Evolutionary conservation across 2,113 vertebrate genomes (phyloP).

Genomic region (Amblyornis subalaris): DNA sequence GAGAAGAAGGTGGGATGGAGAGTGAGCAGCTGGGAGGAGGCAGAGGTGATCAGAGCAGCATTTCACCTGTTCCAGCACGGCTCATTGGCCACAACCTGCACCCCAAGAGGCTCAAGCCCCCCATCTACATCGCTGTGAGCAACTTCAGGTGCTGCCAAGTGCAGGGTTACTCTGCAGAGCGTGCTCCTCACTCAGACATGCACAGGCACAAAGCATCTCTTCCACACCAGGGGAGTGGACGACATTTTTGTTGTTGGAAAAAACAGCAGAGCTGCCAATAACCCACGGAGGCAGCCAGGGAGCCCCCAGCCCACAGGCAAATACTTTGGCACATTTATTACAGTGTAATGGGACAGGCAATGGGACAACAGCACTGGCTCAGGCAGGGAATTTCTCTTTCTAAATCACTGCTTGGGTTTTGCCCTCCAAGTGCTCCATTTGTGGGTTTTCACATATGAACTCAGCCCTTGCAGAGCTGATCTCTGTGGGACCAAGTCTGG

Average conservation of each 20-base stretch:
- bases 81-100: rapidly evolving
- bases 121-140: not conserved
- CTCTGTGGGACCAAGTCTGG: not conserved
- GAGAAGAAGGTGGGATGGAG: not conserved
- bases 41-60: not conserved
- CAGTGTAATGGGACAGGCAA: rapidly evolving
- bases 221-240: not conserved
- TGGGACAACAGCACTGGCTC: not conserved
- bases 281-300: not conserved
- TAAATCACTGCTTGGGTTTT: not conserved
- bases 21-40: not conserved
- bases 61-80: not conserved
- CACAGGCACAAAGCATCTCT: not conserved
- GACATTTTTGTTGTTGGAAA: not conserved
- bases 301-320: not conserved
- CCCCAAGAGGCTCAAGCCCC: not conserved
- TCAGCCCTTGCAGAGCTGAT: not conserved
- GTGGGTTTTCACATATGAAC: not conserved
- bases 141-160: not conserved
- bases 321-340: not conserved
- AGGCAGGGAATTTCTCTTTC: not conserved
- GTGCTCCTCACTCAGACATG: not conserved
- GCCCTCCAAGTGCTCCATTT: not conserved
- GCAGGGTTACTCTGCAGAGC: not conserved
- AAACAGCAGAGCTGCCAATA: not conserved